These are phyloP conservation scores for Platysteira castanea DNA, from an alignment of 2,113 vertebrate species.

Conservation along the genomic window DNA sequence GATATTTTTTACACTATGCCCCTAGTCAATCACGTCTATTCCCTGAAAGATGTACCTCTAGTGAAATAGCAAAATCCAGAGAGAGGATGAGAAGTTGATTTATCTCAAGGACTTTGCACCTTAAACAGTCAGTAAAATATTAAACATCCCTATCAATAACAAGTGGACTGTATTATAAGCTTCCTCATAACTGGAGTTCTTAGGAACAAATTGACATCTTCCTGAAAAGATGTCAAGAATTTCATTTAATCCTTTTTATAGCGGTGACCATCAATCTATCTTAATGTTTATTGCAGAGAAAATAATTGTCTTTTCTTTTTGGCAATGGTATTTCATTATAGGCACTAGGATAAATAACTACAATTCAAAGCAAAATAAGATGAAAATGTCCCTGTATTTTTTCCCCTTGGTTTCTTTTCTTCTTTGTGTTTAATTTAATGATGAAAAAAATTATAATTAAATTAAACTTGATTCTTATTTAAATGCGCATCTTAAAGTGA, in stretches of 20 bases:
- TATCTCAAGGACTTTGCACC: conserved; percentile 52
- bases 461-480: conserved; percentile 65
- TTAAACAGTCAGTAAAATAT: conserved; percentile 60
- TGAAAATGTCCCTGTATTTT: neutral
- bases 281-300: neutral
- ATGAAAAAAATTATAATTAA: conserved; percentile 44
- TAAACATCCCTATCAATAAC: conserved; percentile 53
- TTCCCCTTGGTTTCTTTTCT: neutral
- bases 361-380: conserved; percentile 39
- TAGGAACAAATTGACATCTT: conserved; percentile 40
- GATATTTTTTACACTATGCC: neutral
- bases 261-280: neutral
- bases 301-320: conserved; percentile 55
- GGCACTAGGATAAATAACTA: conserved; percentile 28
- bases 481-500: conserved; percentile 61
- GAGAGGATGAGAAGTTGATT: conserved; percentile 25
- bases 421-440: conserved; percentile 8
- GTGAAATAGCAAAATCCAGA: neutral
- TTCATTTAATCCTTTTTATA: conserved; percentile 33
- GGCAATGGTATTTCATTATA: conserved; percentile 12
- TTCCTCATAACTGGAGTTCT: conserved; percentile 21
- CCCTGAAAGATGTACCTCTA: neutral
- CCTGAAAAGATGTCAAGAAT: conserved; percentile 31
- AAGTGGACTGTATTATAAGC: conserved; percentile 30
- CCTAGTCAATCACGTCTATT: conserved; percentile 12